phyloP scores from a whole-genome alignment of 2,888 invertebrate species.

The Andrena camellia region DNA sequence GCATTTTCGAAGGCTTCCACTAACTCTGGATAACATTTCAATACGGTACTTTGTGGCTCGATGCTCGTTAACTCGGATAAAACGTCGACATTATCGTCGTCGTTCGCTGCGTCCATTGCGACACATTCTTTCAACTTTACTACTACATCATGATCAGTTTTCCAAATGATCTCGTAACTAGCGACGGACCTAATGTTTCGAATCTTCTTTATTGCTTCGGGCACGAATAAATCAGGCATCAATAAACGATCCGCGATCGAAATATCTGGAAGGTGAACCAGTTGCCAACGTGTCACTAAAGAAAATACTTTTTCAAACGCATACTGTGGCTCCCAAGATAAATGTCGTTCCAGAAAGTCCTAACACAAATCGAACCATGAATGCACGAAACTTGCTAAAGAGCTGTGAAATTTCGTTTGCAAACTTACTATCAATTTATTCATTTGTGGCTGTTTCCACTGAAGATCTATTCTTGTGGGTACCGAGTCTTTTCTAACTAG shows the following conservation, averaged over 20 bases:
- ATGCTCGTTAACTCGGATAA: slow-evolving; percentile 87
- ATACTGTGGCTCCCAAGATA: slow-evolving; percentile 92
- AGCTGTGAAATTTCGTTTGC: slow-evolving; percentile 16
- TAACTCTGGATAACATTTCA: slow-evolving; percentile 88
- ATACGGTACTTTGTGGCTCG: slow-evolving; percentile 89
- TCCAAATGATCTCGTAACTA: slow-evolving; percentile 91
- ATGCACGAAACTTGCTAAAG: background rate
- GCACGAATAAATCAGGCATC: slow-evolving; percentile 82
- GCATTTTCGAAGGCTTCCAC: slow-evolving; percentile 87
- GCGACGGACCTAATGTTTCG: slow-evolving; percentile 87
- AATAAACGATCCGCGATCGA: slow-evolving; percentile 64
- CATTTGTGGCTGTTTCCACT: slow-evolving; percentile 89
- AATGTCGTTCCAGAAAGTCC: slow-evolving; percentile 89
- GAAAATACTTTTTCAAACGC: slow-evolving; percentile 92
- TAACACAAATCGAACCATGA: slow-evolving; percentile 75
- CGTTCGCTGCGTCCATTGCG: slow-evolving; percentile 65
- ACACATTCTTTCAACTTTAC: slow-evolving; percentile 86
- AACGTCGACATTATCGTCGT: slow-evolving; percentile 43
- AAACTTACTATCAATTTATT: slow-evolving; percentile 89
- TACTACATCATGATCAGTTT: slow-evolving; percentile 87
- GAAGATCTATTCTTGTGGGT: slow-evolving; percentile 86
- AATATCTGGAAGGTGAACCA: slow-evolving; percentile 85
- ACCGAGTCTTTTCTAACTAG: slow-evolving; percentile 86
- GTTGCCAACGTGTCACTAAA: slow-evolving; percentile 91
- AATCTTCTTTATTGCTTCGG: slow-evolving; percentile 87